A percentile compares a stretch with the other conserved stretches of the same genome.
These are phyloP conservation scores for Stenurella melanura DNA, from an alignment of 2,888 invertebrate species.

Conservation along the genomic window DNA sequence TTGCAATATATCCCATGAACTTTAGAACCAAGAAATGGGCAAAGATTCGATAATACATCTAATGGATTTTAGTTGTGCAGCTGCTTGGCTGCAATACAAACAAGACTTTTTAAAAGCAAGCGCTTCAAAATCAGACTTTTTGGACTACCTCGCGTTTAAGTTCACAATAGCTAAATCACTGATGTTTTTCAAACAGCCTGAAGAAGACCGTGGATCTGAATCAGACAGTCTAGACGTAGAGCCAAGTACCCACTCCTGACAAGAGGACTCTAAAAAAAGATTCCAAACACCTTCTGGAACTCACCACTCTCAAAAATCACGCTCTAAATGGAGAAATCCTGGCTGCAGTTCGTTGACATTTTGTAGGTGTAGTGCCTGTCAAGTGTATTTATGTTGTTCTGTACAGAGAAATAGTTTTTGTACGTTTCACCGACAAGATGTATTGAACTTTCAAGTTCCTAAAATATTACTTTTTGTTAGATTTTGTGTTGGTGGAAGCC, in stretches of 20 bases:
- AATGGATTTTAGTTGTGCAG: slow-evolving; percentile 24
- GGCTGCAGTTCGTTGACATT: slow-evolving; percentile 39
- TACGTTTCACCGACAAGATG: slow-evolving; percentile 28
- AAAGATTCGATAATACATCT: slow-evolving; percentile 5
- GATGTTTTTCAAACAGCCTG: neutral
- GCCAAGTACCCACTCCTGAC: slow-evolving; percentile 18
- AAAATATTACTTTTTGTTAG: slow-evolving; percentile 18
- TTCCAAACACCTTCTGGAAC: slow-evolving; percentile 19
- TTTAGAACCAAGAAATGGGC: slow-evolving; percentile 25
- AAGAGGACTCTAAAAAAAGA: neutral
- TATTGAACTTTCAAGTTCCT: neutral
- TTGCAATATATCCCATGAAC: slow-evolving; percentile 27
- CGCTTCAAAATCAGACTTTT: slow-evolving; percentile 1
- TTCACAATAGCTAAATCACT: slow-evolving; percentile 14
- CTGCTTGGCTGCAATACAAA: slow-evolving; percentile 28
- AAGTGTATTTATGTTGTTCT: slow-evolving; percentile 37
- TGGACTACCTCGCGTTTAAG: slow-evolving; percentile 27
- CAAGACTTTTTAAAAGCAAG: slow-evolving; percentile 5
- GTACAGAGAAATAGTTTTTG: slow-evolving; percentile 28
- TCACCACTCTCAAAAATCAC: slow-evolving; percentile 36
- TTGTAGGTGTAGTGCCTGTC: slow-evolving; percentile 32
- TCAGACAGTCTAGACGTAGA: neutral
- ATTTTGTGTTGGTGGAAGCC: slow-evolving; percentile 25
- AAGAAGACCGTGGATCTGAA: neutral
- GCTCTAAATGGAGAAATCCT: slow-evolving; percentile 38